These are phyloP conservation scores for Xenops minutus DNA, from an alignment of 2,797 vertebrate species.

Conservation along the genomic window DNA sequence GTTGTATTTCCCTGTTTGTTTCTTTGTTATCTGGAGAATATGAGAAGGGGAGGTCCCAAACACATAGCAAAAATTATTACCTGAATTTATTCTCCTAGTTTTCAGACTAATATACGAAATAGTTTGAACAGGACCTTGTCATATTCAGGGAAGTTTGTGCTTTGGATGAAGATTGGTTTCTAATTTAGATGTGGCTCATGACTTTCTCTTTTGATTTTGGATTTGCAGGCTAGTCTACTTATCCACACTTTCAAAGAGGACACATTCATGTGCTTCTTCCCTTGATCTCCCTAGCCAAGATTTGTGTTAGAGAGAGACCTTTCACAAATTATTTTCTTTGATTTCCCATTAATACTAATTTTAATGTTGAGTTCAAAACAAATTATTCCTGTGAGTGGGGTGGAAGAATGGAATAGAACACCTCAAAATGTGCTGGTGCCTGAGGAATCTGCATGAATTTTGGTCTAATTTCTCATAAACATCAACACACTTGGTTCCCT, in stretches of 20 bases:
- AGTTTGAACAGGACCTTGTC: not conserved
- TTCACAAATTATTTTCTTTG: not conserved
- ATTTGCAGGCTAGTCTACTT: not conserved
- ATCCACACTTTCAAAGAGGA: not conserved
- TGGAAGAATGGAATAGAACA: not conserved
- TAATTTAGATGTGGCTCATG: not conserved
- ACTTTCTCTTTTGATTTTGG: not conserved
- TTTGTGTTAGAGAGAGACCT: not conserved
- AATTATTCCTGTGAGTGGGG: not conserved
- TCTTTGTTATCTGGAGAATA: not conserved
- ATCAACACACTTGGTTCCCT: not conserved
- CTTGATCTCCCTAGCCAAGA: not conserved
- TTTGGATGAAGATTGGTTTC: not conserved
- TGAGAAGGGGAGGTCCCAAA: not conserved
- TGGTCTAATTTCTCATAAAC: not conserved
- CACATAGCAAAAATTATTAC: not conserved
- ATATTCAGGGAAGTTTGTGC: not conserved
- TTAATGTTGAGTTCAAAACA: not conserved
- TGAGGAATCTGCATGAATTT: not conserved
- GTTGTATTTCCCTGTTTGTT: not conserved
- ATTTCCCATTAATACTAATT: not conserved
- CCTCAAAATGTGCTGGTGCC: not conserved
- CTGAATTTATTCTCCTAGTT: not conserved
- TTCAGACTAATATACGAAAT: not conserved
- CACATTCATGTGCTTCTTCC: not conserved